A percentile compares a stretch with the other conserved stretches of the same genome.
Evolutionary conservation across 2,888 invertebrate species (phyloP).

Genomic region (Drosophila mulleri): DNA sequence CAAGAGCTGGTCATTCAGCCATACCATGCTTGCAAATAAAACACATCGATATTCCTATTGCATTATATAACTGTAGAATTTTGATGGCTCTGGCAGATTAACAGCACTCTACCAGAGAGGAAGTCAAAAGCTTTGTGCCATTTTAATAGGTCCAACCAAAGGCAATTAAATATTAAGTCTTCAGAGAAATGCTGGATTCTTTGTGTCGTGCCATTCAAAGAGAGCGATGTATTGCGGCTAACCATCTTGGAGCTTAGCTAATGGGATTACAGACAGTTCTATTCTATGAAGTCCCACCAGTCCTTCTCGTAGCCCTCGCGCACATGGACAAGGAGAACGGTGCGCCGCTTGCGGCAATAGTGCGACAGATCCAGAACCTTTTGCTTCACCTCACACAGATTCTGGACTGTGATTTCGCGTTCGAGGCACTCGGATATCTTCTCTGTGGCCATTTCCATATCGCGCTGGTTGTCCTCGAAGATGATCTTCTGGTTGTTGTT

Average conservation of each 20-base stretch:
- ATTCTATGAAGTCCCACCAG: slow-evolving; percentile 97
- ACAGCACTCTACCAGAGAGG: slow-evolving; percentile 34
- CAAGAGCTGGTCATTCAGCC: neutral
- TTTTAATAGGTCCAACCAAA: slow-evolving; percentile 42
- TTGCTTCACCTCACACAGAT: slow-evolving; percentile 98
- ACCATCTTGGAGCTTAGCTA: slow-evolving; percentile 4
- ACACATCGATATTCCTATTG: slow-evolving; percentile 36
- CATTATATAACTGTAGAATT: slow-evolving; percentile 55
- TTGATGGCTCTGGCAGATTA: slow-evolving; percentile 41
- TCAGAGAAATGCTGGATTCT: slow-evolving; percentile 48
- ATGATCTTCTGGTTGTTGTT: slow-evolving; percentile 99
- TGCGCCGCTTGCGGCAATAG: slow-evolving; percentile 98
- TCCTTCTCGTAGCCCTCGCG: slow-evolving; percentile 99
- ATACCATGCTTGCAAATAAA: slow-evolving; percentile 31
- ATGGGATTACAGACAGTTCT: slow-evolving; percentile 12
- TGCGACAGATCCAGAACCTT: slow-evolving; percentile 97
- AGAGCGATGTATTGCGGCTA: slow-evolving; percentile 10
- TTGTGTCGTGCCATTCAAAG: slow-evolving; percentile 13
- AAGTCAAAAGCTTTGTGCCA: slow-evolving; percentile 43
- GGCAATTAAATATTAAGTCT: slow-evolving; percentile 51
- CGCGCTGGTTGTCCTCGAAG: slow-evolving; percentile 99
- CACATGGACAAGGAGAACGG: slow-evolving; percentile 97
- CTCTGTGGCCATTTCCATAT: slow-evolving; percentile 98
- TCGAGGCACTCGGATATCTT: slow-evolving; percentile 98
- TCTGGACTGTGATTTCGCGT: slow-evolving; percentile 98